These are phyloP conservation scores for cattle (Bos taurus) DNA, from an alignment of 2,113 vertebrate genomes.

Conservation along the genomic window ARS-UCD2.0 NC_037342.1:35393001-35393500, in stretches of 20 bases:
- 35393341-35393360: constrained; percentile 86
- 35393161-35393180: not conserved
- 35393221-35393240: not conserved
- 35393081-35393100: constrained; percentile 30
- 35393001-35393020: not conserved
- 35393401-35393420: constrained; percentile 96
- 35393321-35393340: constrained; percentile 14
- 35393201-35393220: not conserved
- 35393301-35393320: not conserved
- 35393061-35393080: not conserved
- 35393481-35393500: not conserved
- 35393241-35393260: not conserved
- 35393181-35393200: not conserved
- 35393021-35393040: not conserved
- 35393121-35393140: not conserved
- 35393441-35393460: constrained; percentile 98
- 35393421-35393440: constrained; percentile 96
- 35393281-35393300: not conserved
- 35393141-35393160: not conserved
- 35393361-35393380: constrained; percentile 94
- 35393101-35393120: not conserved
- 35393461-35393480: constrained; percentile 86
- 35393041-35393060: not conserved
- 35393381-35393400: constrained; percentile 92
- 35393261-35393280: constrained; percentile 43